These are phyloP conservation scores for Carettochelys insculpta DNA, from an alignment of 2,113 vertebrate species.

Conservation along the genomic window DNA sequence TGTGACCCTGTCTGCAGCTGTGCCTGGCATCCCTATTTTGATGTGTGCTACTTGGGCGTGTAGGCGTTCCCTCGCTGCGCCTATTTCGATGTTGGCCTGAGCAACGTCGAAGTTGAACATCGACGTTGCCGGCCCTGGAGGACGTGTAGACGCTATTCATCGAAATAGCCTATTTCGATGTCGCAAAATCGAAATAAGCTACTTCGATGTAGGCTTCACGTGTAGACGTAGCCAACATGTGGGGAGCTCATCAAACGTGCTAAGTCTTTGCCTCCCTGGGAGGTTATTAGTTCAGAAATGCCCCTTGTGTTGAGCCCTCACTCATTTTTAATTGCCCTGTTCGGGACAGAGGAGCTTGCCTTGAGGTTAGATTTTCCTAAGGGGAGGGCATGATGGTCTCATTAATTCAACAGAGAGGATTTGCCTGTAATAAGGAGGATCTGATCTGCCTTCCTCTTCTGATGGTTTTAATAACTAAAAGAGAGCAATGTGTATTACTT, in stretches of 20 bases:
- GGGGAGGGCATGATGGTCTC: neutral
- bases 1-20: too few relatives aligned
- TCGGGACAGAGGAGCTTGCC: neutral
- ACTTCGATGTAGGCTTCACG: too few relatives aligned
- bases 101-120: too few relatives aligned
- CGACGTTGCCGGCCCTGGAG: too few relatives aligned
- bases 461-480: slow-evolving; percentile 18
- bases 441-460: neutral
- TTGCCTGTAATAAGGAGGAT: neutral
- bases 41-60: too few relatives aligned
- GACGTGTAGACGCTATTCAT: too few relatives aligned
- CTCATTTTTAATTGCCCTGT: neutral
- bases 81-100: too few relatives aligned
- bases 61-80: too few relatives aligned
- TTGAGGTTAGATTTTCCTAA: neutral
- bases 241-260: slow-evolving; percentile 1
- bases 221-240: too few relatives aligned
- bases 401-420: neutral
- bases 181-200: too few relatives aligned
- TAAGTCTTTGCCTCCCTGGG: neutral
- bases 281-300: slow-evolving; percentile 12
- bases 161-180: too few relatives aligned
- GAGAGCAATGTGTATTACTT: neutral
- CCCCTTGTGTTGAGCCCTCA: neutral
- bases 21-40: too few relatives aligned